A percentile compares a stretch with the other conserved stretches of the same genome.
These are phyloP conservation scores for Hipposideros armiger DNA, from an alignment of 2,113 vertebrate species.

Conservation along the genomic window DNA sequence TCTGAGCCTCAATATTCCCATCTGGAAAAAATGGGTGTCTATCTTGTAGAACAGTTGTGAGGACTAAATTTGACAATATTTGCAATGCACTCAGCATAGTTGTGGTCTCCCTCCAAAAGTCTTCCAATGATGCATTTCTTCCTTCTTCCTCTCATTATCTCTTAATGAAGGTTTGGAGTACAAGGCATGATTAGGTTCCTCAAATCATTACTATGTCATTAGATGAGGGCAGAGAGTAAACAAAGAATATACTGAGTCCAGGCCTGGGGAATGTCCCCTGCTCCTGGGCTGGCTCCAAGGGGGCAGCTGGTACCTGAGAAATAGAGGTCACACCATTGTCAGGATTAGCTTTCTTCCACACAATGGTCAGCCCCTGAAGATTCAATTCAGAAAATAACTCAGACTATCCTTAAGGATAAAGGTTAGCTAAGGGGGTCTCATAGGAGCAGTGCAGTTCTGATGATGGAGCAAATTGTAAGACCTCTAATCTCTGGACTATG, in stretches of 20 bases:
- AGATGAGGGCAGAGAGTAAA: background rate
- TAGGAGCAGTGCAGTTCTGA: accelerated
- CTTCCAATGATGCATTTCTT: background rate
- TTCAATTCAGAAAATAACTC: background rate
- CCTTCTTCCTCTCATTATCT: background rate
- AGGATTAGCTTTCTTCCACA: background rate
- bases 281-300: background rate
- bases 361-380: accelerated
- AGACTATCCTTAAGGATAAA: background rate
- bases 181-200: background rate
- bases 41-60: background rate
- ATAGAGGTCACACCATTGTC: background rate
- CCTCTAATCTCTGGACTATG: background rate
- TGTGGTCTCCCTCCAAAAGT: background rate
- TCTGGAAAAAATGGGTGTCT: background rate
- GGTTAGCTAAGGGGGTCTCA: background rate
- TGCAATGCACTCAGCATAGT: background rate
- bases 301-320: background rate
- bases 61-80: background rate
- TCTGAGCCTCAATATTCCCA: background rate
- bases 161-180: background rate
- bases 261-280: too few species aligned
- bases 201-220: too few species aligned
- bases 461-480: background rate
- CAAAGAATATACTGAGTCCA: background rate